Evolutionary conservation across 2,797 vertebrate species (phyloP), one percentile per base, ranked within the genome.

Genomic region (Diglossa cyanea): DNA sequence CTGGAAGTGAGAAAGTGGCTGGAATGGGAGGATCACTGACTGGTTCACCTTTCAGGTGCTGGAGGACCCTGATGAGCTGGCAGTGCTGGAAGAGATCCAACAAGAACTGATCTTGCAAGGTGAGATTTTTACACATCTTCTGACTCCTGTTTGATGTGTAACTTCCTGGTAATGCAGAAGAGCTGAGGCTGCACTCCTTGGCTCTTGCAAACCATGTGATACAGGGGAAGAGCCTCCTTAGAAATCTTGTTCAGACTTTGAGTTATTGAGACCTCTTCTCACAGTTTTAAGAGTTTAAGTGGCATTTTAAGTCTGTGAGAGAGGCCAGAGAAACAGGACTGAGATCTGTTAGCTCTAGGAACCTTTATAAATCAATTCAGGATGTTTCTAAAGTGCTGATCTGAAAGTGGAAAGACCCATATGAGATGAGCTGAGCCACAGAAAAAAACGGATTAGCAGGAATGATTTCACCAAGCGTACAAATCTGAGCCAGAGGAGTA

Each of bases 1-100:
- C 74, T 88, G 40, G 50, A 39, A 42, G 39, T 6, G 44, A 86
- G 33, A 47, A 57, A 35, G 54, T 72, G 65, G 62, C 74, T 88
- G 44, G 50, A 20, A 37, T 24, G 58, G 53, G 25, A 68, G 19
- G 42, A 6, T 68, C 51, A 37, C 47, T 85, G 39, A 47, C 30
- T 40, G 45, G 7, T 51, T 81, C 51, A 10, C 54, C 44, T 93
- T 93, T 67, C 88, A 97, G 73, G 62, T 97, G 42, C 88, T 96
- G 54, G 97, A 98, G 42, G 98, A 99, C 51, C 94, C 95, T 0
- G 95, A 98, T 65, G 98, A 99, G 48, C 93, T 99, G 71, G 94
- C 98, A 3, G 97, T 98, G 6, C 95, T 99, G 16, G 99, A 99
- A 68, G 99, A 99, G 91, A 99, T 99, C 92, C 98, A 99, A 11